Evolutionary conservation across 2,888 invertebrate genomes (phyloP), one percentile per base, ranked within the genome.

Genomic region (Hirudinaria manillensis): DNA sequence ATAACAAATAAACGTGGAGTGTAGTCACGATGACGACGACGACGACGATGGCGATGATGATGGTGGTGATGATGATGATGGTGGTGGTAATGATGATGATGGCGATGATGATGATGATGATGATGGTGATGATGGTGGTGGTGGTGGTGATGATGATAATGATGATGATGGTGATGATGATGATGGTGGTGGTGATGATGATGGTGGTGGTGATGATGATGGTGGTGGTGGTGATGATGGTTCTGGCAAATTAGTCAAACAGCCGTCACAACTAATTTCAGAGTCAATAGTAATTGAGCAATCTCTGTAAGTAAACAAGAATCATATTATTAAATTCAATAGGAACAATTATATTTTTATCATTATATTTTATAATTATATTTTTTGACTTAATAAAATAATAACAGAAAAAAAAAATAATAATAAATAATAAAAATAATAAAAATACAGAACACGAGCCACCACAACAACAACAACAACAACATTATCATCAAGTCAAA

Each of bases 111-210:
- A 45, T 71, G 51, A 71, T 71, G 71, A 71, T 71, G 71, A 71
- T 71, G 71, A 71, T 71, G 71, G 45, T 71, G 71, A 71, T 71
- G 51, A 36, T 71, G 71, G 45, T 71, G 71, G 45, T 71, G 71
- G n/a, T 71, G 71, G n/a, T 71, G 51, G 45, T 71, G 29, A 53
- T 72, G 29, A 72, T 72, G 29, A 72, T 72, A 53, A 72, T 55
- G 29, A 53, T 55, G 29, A 53, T 27, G 55, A 72, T 72, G 29
- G 53, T 72, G 71, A 45, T 71, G 27, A 36, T 71, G 71, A 19
- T 71, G 71, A 71, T 71, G 71, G 45, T 71, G 71, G 45, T 51
- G 51, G n/a, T 71, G 51, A 71, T 51, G 38, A 71, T 51, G 51
- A 71, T 71, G 71, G 45, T 71, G 51, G 45, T 71, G n/a, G n/a